Conservation (phyloP, 1,140 invertebrate species). For the Octopus bimaculoides region DNA sequence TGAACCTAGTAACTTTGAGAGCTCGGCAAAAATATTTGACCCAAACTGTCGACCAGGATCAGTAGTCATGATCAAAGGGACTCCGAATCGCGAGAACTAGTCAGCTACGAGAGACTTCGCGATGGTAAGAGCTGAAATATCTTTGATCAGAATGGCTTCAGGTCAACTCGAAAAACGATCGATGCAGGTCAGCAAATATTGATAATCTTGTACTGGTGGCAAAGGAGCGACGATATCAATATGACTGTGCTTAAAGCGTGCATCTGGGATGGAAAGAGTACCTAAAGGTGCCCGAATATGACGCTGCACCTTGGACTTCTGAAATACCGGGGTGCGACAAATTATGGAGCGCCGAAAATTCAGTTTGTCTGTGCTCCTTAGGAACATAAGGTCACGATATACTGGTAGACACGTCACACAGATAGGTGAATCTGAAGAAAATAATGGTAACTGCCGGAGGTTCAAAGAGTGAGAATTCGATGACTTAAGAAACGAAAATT, state of each 20-base stretch:
- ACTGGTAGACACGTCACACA: too few relatives aligned
- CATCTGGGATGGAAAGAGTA: conserved; percentile 10
- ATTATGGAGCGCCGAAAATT: too few relatives aligned
- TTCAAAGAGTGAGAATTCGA: too few relatives aligned
- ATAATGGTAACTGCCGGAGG: too few relatives aligned
- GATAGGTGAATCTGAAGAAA: too few relatives aligned
- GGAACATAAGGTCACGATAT: too few relatives aligned
- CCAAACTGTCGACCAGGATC: conserved; percentile 58
- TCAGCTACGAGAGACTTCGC: conserved; percentile 33
- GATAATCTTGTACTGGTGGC: conserved; percentile 39
- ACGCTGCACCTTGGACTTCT: conserved; percentile 17
- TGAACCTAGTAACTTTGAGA: conserved; percentile 11
- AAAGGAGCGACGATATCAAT: conserved; percentile 38
- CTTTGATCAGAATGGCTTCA: conserved; percentile 56
- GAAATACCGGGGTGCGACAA: not conserved
- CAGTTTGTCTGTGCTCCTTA: too few relatives aligned
- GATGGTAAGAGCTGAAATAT: conserved; percentile 47
- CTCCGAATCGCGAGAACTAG: conserved; percentile 51
- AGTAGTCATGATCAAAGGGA: conserved; percentile 39
- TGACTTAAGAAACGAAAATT: too few relatives aligned
- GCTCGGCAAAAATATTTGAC: conserved; percentile 2
- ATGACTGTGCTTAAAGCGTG: conserved; percentile 25
- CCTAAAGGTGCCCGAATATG: conserved; percentile 14
- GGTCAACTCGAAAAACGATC: conserved; percentile 46
- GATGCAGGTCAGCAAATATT: conserved; percentile 52